These are phyloP conservation scores for Parasteatoda tepidariorum DNA, from an alignment of 1,140 invertebrate species.

Conservation along the genomic window DNA sequence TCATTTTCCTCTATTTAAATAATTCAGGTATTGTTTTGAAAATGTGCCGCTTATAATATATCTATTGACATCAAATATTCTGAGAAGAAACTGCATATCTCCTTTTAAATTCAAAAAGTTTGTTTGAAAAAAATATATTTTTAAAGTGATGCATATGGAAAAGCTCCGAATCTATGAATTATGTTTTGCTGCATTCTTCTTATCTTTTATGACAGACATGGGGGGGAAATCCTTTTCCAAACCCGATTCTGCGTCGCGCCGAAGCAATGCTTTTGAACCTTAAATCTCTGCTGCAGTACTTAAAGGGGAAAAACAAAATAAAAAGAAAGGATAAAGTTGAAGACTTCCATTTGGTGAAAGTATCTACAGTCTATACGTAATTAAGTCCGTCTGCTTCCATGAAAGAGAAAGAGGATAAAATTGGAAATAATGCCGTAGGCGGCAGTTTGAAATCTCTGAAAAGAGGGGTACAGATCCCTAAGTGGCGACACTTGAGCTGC, in stretches of 20 bases:
- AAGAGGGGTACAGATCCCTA: constrained; percentile 29
- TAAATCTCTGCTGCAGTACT: neutral
- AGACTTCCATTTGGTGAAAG: neutral
- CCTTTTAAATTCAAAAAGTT: too few species aligned
- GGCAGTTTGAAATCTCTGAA: constrained; percentile 28
- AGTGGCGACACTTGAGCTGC: constrained; percentile 54
- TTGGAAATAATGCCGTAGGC: constrained; percentile 31
- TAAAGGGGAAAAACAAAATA: neutral
- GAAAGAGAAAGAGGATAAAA: constrained; percentile 29
- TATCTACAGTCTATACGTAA: constrained; percentile 1
- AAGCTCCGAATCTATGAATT: neutral
- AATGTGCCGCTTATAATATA: too few species aligned
- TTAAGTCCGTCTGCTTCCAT: neutral
- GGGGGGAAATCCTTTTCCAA: neutral
- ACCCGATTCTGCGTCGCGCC: neutral
- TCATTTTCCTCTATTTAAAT: too few species aligned
- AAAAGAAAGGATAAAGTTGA: neutral
- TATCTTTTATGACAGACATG: neutral
- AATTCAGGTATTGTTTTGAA: too few species aligned
- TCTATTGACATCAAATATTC: too few species aligned
- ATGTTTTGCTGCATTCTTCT: neutral
- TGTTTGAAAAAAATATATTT: neutral
- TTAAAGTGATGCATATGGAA: neutral
- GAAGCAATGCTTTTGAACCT: neutral
- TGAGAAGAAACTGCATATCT: too few species aligned